Evolutionary conservation across 1,140 invertebrate genomes (phyloP), one percentile per base, ranked within the genome.

Genomic region (Olivierus martensii): DNA sequence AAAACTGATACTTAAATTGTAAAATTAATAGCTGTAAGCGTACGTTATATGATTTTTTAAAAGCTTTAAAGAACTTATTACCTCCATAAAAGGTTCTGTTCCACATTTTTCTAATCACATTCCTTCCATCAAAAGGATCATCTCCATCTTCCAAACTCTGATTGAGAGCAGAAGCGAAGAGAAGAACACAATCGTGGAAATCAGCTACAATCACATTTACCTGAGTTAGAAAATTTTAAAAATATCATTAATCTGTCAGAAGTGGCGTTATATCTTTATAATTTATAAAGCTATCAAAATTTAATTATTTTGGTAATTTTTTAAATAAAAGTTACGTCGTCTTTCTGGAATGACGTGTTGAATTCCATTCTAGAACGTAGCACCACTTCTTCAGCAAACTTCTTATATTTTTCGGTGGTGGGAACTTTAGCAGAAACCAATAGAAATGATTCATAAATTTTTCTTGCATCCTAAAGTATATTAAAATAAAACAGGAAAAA

Each of bases 121-220:
- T 76, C 9, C 48, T 28, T 14, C 55, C 56, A 36, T 62, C 55
- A 6, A 38, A 21, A 4, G 53, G 50, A 56, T 43, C 51, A 57
- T 77, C 57, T 83, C 87, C 85, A 57, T 78, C 75, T 71, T 87
- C 88, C 55, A 83, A 68, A 0, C 88, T 91, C 66, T 91, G 84
- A 64, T 91, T 91, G 43, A 94, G 63, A 1, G 89, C 88, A 76
- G 91, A 85, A 1, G 89, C 88, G 58, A 93, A 76, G 14, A 95
- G 72, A 56, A 88, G 83, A 11, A 95, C 87, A 0, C 89, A 89
- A 62, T 94, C 91, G 64, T 94, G 93, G 64, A 95, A 94, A 0
- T 88, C 90, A 0, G 87, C 88, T 53, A 93, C 84, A 62, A 94
- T 92, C 67, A 58, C 58, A 49, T 61, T 61, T 17, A 62, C 51